A percentile compares a stretch with the other conserved stretches of the same genome.
These are phyloP conservation scores for Gryon sp. DNA, from an alignment of 1,140 invertebrate species.

Conservation along the genomic window DNA sequence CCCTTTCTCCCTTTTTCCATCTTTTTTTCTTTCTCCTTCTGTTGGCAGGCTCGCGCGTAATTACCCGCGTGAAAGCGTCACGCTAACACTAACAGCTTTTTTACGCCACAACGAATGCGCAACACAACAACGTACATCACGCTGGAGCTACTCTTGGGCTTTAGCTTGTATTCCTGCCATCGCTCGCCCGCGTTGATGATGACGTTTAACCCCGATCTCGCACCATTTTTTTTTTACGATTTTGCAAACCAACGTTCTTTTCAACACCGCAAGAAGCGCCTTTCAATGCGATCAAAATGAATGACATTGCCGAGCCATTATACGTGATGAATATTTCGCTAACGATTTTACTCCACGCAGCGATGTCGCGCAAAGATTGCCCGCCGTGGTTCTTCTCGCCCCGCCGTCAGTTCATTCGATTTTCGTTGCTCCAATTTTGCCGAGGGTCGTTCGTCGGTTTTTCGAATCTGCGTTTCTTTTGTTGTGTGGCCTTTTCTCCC, in stretches of 20 bases:
- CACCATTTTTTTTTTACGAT: slow-evolving; percentile 25
- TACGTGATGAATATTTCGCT: too few relatives aligned
- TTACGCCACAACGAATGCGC: slow-evolving; percentile 21
- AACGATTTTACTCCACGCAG: too few relatives aligned
- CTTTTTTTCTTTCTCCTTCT: too few relatives aligned
- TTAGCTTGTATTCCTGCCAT: slow-evolving; percentile 5
- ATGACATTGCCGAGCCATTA: background rate
- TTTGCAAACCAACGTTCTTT: slow-evolving; percentile 17
- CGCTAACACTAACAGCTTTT: slow-evolving; percentile 40
- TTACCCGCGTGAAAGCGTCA: slow-evolving; percentile 51
- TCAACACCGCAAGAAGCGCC: slow-evolving; percentile 17
- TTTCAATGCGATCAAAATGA: slow-evolving; percentile 26
- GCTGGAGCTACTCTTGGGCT: too few relatives aligned
- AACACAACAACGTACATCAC: background rate
- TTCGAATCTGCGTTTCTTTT: too few relatives aligned
- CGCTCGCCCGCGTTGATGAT: slow-evolving; percentile 2
- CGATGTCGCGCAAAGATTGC: too few relatives aligned
- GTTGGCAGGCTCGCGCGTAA: slow-evolving; percentile 26
- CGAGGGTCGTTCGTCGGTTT: too few relatives aligned
- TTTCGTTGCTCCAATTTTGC: too few relatives aligned
- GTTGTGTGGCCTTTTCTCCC: too few relatives aligned
- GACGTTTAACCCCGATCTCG: slow-evolving; percentile 30
- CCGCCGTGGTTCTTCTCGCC: too few relatives aligned
- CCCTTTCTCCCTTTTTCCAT: too few relatives aligned
- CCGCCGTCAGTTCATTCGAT: too few relatives aligned